A percentile compares a stretch with the other conserved stretches of the same genome.
Evolutionary conservation across 2,113 vertebrate genomes (phyloP).

Genomic region (Tyto alba): DNA sequence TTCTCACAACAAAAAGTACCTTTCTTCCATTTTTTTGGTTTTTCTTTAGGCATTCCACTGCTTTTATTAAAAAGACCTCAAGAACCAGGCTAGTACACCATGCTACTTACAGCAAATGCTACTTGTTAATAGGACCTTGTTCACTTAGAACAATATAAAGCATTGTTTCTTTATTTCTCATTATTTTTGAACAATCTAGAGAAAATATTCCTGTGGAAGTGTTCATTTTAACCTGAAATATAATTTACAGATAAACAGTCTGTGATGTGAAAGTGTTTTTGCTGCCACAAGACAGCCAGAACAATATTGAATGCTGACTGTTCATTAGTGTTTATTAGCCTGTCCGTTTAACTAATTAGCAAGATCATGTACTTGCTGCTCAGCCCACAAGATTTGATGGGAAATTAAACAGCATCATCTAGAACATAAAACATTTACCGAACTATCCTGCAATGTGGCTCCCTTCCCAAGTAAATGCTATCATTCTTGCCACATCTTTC

Average conservation of each 20-base stretch:
- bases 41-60: not conserved
- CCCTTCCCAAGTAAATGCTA: not conserved
- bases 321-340: not conserved
- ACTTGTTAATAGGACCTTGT: not conserved
- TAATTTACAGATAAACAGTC: not conserved
- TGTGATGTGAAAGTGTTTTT: not conserved
- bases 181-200: not conserved
- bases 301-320: not conserved
- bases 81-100: not conserved
- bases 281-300: not conserved
- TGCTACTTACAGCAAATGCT: not conserved
- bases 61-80: not conserved
- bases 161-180: not conserved
- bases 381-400: not conserved
- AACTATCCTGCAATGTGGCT: not conserved
- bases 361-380: not conserved
- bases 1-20: not conserved
- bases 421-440: not conserved
- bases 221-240: not conserved
- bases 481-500: not conserved
- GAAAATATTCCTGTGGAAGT: not conserved
- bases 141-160: not conserved
- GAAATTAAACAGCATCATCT: not conserved
- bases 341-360: not conserved
- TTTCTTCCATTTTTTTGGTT: not conserved